Base-by-base conservation (phyloP, 2,797 vertebrate genomes). In the Smutsia gigantea region DNA sequence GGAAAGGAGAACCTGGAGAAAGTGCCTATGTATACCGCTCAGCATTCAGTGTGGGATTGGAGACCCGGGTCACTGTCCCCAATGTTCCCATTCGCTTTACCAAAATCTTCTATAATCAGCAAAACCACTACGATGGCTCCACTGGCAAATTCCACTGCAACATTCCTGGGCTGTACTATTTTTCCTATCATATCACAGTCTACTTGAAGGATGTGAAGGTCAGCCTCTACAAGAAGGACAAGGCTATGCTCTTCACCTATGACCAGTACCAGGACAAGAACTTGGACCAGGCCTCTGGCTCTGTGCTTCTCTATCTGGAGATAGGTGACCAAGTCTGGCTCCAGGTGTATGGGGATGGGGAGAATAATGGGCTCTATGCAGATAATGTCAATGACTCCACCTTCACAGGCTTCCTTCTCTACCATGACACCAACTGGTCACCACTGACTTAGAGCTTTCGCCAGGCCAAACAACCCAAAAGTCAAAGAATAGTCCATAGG, bases 61-160 rank as follows among this genome's bases (percentile, higher is more conserved):
- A 96, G 0, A 93, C 82, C 18, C 55, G 93, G 19, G 96, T 94
- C 34, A 97, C 98, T 0, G 83, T 97, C 11, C 96, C 98, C 92
- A 98, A 98, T 0, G 90, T 99, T 19, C 99, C 99, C 79, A 99
- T 99, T 95, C 98, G 97, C 94, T 99, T 99, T 96, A 98, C 95
- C 96, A 99, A 99, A 98, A 98, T 98, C 87, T 99, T 99, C 98
- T 99, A 99, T 97, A 99, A 99, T 0, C 98, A 98, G 82, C 99
- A 99, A 95, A 98, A 93, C 51, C 99, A 99, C 97, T 99, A 99
- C 0, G 99, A 99, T 0, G 19, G 95, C 69, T 98, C 97, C 97
- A 99, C 99, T 0, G 99, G 99, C 63, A 99, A 99, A 97, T 99
- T 99, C 97, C 94, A 97, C 93, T 99, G 99, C 97, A 98, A n/a